Evolutionary conservation across 64 coral and sea anemone genomes (phyloP).

Genomic region (Montipora sp.): DNA sequence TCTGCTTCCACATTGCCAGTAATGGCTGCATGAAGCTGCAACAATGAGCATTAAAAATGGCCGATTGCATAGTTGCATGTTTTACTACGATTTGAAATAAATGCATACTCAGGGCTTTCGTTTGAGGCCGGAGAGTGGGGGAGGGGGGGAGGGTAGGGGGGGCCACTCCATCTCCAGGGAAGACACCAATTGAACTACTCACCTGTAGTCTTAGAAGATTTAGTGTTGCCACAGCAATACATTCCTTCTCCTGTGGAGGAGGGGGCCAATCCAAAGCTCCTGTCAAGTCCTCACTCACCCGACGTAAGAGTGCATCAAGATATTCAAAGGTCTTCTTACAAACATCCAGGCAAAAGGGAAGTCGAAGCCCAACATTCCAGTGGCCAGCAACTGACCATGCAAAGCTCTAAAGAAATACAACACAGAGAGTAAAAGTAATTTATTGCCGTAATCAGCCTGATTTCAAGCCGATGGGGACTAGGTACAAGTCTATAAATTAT

Average conservation of each 20-base stretch:
- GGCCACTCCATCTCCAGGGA: no score
- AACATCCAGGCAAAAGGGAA: constrained; percentile 93
- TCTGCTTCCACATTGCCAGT: constrained; percentile 81
- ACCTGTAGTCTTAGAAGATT: constrained; percentile 93
- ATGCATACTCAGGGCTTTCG: no score
- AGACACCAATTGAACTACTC: not conserved
- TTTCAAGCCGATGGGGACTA: no score
- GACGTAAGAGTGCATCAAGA: constrained; percentile 84
- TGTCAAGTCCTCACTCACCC: constrained; percentile 93
- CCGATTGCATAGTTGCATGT: no score
- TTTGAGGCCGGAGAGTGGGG: no score
- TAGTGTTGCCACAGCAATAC: constrained; percentile 89
- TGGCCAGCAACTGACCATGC: constrained; percentile 92
- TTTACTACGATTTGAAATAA: no score
- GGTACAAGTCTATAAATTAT: no score
- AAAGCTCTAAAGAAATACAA: constrained; percentile 69
- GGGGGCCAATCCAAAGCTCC: constrained; percentile 96
- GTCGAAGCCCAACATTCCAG: constrained; percentile 84
- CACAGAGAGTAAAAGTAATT: not conserved
- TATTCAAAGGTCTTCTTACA: constrained; percentile 92
- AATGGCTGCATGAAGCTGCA: constrained; percentile 93
- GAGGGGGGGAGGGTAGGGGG: no score
- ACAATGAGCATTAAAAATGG: no score
- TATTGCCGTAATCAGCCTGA: no score
- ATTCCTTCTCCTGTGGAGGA: constrained; percentile 97